Evolutionary conservation across 2,797 vertebrate genomes (phyloP).

Genomic region (Neoniphon sammara): DNA sequence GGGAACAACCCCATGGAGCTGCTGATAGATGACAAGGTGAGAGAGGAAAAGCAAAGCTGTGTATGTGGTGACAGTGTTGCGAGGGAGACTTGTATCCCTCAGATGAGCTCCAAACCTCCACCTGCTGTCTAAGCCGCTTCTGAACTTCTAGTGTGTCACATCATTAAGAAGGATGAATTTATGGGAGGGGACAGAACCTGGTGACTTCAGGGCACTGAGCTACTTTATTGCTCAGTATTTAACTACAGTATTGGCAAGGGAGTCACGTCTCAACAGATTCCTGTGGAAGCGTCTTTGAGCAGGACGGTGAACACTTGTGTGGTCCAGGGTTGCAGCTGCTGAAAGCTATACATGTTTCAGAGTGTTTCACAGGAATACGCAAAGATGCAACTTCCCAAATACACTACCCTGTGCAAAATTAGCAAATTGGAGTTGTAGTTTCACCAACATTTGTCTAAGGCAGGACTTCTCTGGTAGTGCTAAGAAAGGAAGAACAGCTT

Average conservation of each 20-base stretch:
- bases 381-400: too few relatives aligned
- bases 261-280: neutral
- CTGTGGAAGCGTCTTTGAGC: neutral
- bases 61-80: neutral
- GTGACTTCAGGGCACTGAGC: neutral
- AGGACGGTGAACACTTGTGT: neutral
- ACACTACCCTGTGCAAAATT: too few relatives aligned
- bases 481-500: too few relatives aligned
- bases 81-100: neutral
- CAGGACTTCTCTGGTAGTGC: too few relatives aligned
- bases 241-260: neutral
- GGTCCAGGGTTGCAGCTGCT: neutral
- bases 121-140: constrained; percentile 16
- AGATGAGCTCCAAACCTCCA: constrained; percentile 1
- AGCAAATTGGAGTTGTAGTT: too few relatives aligned
- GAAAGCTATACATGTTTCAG: too few relatives aligned
- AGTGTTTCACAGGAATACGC: too few relatives aligned
- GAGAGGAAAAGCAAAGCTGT: constrained; percentile 7
- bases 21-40: constrained; percentile 85
- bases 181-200: neutral
- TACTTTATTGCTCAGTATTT: neutral
- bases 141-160: neutral
- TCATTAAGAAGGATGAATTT: constrained; percentile 2
- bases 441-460: too few relatives aligned
- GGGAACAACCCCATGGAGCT: constrained; percentile 88